Evolutionary conservation across 2,113 vertebrate species (phyloP).

Genomic region (Neopipo cinnamomea): DNA sequence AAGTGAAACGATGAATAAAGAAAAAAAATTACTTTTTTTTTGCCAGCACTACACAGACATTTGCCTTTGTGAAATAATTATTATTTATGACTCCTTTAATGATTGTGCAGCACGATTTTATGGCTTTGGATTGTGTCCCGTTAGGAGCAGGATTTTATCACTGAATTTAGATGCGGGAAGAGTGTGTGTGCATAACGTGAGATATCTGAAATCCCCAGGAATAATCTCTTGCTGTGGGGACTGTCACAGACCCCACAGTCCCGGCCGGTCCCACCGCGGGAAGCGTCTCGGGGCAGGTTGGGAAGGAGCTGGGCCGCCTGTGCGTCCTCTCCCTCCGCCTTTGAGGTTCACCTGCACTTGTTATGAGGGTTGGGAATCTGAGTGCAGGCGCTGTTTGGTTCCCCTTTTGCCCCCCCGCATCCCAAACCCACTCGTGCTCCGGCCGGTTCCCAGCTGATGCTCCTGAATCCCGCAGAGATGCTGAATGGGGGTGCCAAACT

Average conservation of each 20-base stretch:
- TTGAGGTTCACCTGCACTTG: background rate
- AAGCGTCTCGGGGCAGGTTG: constrained; percentile 62
- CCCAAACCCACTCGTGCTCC: rapidly evolving
- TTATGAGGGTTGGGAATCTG: rapidly evolving
- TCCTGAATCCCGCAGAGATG: background rate
- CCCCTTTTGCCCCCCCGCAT: background rate
- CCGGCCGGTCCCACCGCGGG: constrained; percentile 63
- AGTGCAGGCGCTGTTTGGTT: rapidly evolving
- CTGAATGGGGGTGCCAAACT: background rate
- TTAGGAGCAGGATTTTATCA: background rate
- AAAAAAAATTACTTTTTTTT: background rate
- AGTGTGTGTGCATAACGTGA: background rate
- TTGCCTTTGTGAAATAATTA: background rate
- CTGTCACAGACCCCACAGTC: constrained; percentile 74
- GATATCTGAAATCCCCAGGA: rapidly evolving
- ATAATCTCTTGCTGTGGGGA: constrained; percentile 6
- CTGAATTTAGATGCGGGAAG: background rate
- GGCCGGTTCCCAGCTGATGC: rapidly evolving
- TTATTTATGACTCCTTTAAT: background rate
- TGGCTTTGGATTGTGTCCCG: background rate
- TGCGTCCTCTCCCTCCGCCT: rapidly evolving
- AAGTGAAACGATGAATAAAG: constrained; percentile 10
- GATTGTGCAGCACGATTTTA: background rate
- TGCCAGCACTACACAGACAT: background rate
- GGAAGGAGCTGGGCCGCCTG: constrained; percentile 17